These are phyloP conservation scores for Halictus ligatus DNA, from an alignment of 2,888 invertebrate genomes.

Conservation along the genomic window DNA sequence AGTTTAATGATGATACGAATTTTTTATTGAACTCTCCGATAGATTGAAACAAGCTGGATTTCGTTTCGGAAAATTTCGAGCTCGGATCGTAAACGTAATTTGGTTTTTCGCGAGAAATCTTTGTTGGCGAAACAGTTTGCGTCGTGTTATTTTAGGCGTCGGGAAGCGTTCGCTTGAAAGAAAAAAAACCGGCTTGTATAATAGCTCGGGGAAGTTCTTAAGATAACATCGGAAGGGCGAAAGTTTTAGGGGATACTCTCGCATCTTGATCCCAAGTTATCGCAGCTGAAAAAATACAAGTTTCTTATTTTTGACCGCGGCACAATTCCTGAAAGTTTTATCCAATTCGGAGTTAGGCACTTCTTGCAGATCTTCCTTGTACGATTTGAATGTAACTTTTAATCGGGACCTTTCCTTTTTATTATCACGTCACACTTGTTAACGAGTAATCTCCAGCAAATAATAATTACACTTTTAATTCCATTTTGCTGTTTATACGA, in stretches of 20 bases:
- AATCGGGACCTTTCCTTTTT: not conserved
- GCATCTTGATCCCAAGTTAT: not conserved
- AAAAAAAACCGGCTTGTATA: not conserved
- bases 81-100: not conserved
- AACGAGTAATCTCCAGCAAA: not conserved
- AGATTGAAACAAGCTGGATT: not conserved
- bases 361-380: not conserved
- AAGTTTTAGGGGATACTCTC: slow-evolving; percentile 11
- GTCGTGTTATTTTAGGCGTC: not conserved
- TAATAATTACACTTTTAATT: not conserved
- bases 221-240: slow-evolving; percentile 5
- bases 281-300: slow-evolving; percentile 6
- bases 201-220: not conserved
- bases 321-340: not conserved
- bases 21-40: not conserved
- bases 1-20: not conserved
- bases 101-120: not conserved
- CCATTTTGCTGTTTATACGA: not conserved
- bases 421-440: not conserved
- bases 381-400: not conserved
- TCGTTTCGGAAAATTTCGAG: not conserved
- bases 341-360: not conserved
- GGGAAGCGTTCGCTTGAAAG: not conserved
- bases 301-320: not conserved
- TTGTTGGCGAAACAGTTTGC: not conserved